Evolutionary conservation across 2,888 invertebrate genomes (phyloP), one percentile per base, ranked within the genome.

Genomic region (Gasteruption jaculator): DNA sequence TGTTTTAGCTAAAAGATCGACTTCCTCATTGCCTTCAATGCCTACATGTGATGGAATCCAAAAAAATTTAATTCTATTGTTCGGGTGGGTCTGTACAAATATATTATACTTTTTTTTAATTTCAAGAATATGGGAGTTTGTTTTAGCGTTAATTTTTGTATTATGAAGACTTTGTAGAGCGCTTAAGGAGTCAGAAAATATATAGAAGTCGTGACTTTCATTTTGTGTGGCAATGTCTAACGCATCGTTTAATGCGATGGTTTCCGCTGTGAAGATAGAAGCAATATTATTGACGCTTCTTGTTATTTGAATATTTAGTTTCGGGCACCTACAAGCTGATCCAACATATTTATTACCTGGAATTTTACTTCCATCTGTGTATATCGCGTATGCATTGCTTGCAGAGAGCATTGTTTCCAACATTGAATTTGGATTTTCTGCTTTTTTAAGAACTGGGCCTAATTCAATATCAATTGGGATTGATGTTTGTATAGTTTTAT

Each of bases 261-360:
- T 39, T 21, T 43, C 43, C 2, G 46, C 43, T 1, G 46, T 36
- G 25, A 36, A 40, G 21, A 46, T 36, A 4, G 37, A 46, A 7
- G 39, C 21, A 2, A 20, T 11, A 2, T 3, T 11, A 11, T 5
- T 4, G 5, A 27, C 11, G 19, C 22, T 21, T 5, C 5, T 15
- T 3, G 10, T 15, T 10, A 15, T 25, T 3, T 3, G 2, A 3
- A 8, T 3, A 6, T 21, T 11, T 1, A 36, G 24, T 10, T 15
- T 25, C n/a, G 36, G 18, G 10, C 36, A 36, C 4, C 16, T 7
- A 5, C 19, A 27, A 7, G 40, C 43, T 6, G 22, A 31, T 5
- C 43, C 43, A 3, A 43, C 43, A 6, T 5, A 15, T 8, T 11
- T 10, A 15, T 16, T 16, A 8, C 15, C 26, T 0, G 6, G 12